A percentile compares a stretch with the other conserved stretches of the same genome.
Evolutionary conservation across 2,113 vertebrate genomes (phyloP).

Genomic region (Callorhinus ursinus): DNA sequence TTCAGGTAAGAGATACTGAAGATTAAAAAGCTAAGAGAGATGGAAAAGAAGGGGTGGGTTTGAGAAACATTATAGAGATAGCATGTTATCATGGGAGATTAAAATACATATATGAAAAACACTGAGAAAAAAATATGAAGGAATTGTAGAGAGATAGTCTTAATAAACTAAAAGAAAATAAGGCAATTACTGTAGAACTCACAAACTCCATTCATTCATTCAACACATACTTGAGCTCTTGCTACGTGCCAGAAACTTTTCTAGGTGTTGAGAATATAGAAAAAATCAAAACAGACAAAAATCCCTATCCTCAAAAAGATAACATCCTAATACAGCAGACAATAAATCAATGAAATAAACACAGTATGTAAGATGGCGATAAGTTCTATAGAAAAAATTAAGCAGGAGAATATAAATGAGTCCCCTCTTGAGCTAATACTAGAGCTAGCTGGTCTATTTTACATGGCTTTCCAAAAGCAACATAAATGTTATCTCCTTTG

Average conservation of each 20-base stretch:
- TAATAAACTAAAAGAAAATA: slow-evolving; percentile 19
- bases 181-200: neutral
- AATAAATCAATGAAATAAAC: neutral
- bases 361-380: fast-evolving
- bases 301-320: neutral
- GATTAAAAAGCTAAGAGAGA: neutral
- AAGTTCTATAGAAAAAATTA: neutral
- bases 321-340: neutral
- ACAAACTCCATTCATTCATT: neutral
- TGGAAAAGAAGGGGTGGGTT: neutral
- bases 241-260: neutral
- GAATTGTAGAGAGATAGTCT: neutral
- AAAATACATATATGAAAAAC: neutral
- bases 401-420: neutral
- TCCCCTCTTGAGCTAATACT: neutral
- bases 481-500: neutral
- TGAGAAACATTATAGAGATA: neutral
- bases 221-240: neutral
- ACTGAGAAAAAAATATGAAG: neutral
- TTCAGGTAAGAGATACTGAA: neutral
- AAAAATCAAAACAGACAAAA: slow-evolving; percentile 1
- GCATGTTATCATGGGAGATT: neutral
- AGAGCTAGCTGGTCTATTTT: neutral
- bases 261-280: neutral
- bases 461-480: neutral